Conservation (phyloP, 2,888 invertebrate species). For the Drosophila atripex region DNA sequence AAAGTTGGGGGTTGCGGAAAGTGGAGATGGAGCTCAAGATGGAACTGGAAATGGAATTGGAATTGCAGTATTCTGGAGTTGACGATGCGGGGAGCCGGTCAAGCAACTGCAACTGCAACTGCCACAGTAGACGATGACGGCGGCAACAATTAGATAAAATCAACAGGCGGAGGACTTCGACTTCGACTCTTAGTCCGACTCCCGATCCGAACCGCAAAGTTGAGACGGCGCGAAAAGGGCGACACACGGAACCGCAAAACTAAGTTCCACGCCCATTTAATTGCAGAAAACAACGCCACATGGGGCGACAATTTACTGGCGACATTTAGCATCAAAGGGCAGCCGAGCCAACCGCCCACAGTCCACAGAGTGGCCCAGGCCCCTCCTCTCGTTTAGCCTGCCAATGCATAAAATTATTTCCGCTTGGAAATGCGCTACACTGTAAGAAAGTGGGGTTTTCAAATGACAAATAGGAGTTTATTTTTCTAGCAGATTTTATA, state of each 20-base stretch:
- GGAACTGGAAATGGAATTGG: conserved; percentile 10
- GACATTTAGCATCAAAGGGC: conserved; percentile 77
- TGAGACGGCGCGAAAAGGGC: conserved; percentile 18
- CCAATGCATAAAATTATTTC: conserved; percentile 75
- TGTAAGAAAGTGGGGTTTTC: no score
- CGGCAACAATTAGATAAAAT: conserved; percentile 73
- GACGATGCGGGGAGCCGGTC: conserved; percentile 11
- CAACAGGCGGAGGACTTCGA: conserved; percentile 53
- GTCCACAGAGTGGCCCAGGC: background rate
- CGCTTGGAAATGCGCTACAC: conserved; percentile 49
- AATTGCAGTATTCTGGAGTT: conserved; percentile 4
- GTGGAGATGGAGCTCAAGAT: background rate
- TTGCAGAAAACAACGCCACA: conserved; percentile 72
- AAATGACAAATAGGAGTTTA: no score
- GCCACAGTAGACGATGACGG: conserved; percentile 51
- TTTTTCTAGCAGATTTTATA: no score
- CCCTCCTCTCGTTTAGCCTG: conserved; percentile 20
- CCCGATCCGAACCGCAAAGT: conserved; percentile 10
- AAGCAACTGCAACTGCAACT: conserved; percentile 41
- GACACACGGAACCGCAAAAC: conserved; percentile 60
- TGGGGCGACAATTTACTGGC: conserved; percentile 59
- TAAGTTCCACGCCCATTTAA: conserved; percentile 72
- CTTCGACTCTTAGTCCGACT: background rate
- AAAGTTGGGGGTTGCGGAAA: background rate
- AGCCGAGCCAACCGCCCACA: conserved; percentile 56